Evolutionary conservation across 1,140 invertebrate genomes (phyloP), one percentile per base, ranked within the genome.

Genomic region (Drosophila parabipectinata): DNA sequence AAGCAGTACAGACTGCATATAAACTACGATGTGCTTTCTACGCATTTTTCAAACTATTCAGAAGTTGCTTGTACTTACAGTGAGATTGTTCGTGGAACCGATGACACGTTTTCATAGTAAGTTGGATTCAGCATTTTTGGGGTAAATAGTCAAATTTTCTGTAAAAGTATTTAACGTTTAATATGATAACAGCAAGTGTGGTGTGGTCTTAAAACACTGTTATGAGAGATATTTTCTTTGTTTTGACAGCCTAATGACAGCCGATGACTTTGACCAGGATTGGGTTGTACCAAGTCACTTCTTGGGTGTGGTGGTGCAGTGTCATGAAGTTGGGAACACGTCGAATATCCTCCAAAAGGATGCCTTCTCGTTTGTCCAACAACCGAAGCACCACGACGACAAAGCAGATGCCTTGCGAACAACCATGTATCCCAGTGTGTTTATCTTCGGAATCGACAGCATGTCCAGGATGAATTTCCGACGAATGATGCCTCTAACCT

Each of bases 11-110:
- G 52, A 75, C 78, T 59, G 82, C 69, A 59, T 53, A 73, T 66
- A 8, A 76, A 66, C 61, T 88, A 26, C 44, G 67, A n/a, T 0
- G 51, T 92, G 1, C 83, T 92, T 47, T 7, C 75, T 4, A 66
- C 74, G 6, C 39, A 78, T 45, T 64, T 64, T 52, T 0, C 60
- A 0, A 63, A 52, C 34, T 53, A 18, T 24, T 28, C 15, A 0
- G 5, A 8, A 4, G 75, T 53, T 39, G 47, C 10, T 0, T 83
- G 79, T 12, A 32, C 8, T 0, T 76, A 60, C 21, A 12, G 21
- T 0, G 32, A 72, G 24, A 50, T 75, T 10, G 0, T 1, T 21
- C 15, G 44, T 5, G 71, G 59, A 41, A 0, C 5, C 0, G 15
- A 10, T 14, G 56, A 81, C 24, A 1, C 4, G 0, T 1, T 4